Base-by-base conservation (phyloP, 1,140 invertebrate species). In the Drosophila pectinifera region DNA sequence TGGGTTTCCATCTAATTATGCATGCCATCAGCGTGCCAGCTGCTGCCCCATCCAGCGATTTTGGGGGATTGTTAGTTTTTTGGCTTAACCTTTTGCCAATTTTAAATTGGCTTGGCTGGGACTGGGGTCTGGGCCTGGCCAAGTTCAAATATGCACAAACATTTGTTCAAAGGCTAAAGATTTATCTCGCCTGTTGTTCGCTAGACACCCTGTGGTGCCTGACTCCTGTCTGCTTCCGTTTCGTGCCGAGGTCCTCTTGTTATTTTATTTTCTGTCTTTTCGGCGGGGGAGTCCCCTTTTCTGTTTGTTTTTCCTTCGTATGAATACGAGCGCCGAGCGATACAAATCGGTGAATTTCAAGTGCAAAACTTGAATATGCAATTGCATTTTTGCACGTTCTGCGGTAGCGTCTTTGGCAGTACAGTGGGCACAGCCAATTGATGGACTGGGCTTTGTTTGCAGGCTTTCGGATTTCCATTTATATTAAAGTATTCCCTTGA, bases 91-190 rank as follows among this genome's bases (percentile, higher is more conserved):
- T 86, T 82, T 88, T 88, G 84, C 79, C 83, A 88, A 88, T 88
- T 88, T 88, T 67, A 88, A 83, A 88, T 89, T 88, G 79, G 80
- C 84, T 82, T 76, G 56, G 38, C 62, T 42, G 41, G 36, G 49
- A 8, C 45, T 46, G 45, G 26, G 48, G 46, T 46, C 54, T 46
- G 63, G 58, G 58, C 38, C 73, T 74, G 41, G 73, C 69, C 65
- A 88, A 88, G 83, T 86, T 88, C 83, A 86, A 86, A 86, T 86
- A 86, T 88, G 84, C 83, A 86, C 83, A 88, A 88, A 88, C 84
- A 88, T 88, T 88, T 88, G 83, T 83, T 83, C 72, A 88, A 88
- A 88, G 83, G 79, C 79, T 88, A 88, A 83, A 88, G 84, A 88
- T 88, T 88, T 88, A 88, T 88, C 79, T 88, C 67, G 79, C 70